Base-by-base conservation (phyloP, 2,888 invertebrate species). In the Pyrrhosoma nymphula region DNA sequence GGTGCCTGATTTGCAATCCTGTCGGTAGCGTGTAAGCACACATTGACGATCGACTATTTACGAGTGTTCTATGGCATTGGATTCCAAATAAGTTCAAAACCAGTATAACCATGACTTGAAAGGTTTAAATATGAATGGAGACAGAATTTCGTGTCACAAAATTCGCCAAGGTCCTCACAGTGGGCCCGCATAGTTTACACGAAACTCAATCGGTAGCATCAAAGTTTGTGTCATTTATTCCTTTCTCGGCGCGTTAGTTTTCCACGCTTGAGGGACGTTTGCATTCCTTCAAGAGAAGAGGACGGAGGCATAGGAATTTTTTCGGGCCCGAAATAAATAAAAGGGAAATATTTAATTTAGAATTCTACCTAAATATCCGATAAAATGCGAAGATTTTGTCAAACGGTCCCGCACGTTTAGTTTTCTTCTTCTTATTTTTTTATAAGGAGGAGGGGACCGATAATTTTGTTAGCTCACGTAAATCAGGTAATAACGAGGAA, bases 401-500 rank as follows among this genome's bases (percentile, higher is more conserved):
- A 35, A 90, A 20, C 60, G 56, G 30, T 16, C 56, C 56, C 6
- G 35, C 14, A 35, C 82, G 82, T 82, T 63, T 39, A 20, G 16
- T 60, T 60, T 60, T n/a, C n/a, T 60, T 60, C 60, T 14, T 4
- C 47, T 47, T 4, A 47, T 47, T 47, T 47, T 47, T 47, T 47
- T 47, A 8, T 63, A 2, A 23, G 56, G 1, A 63, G 63, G 39
- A 26, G 20, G 39, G 26, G 63, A 63, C 18, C 26, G 35, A 60
- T 69, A 23, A 39, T 20, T 91, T 91, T 91, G 26, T 63, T 39
- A 47, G n/a, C 89, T 47, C 39, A 63, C 60, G 91, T 91, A 91
- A 91, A 91, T 91, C 91, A 91, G 91, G 39, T 63, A 91, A 91
- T 91, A 91, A 63, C 91, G 91, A 91, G 91, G 91, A 47, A 91